These are phyloP conservation scores for Cinara cedri DNA, from an alignment of 2,888 invertebrate genomes.

Conservation along the genomic window DNA sequence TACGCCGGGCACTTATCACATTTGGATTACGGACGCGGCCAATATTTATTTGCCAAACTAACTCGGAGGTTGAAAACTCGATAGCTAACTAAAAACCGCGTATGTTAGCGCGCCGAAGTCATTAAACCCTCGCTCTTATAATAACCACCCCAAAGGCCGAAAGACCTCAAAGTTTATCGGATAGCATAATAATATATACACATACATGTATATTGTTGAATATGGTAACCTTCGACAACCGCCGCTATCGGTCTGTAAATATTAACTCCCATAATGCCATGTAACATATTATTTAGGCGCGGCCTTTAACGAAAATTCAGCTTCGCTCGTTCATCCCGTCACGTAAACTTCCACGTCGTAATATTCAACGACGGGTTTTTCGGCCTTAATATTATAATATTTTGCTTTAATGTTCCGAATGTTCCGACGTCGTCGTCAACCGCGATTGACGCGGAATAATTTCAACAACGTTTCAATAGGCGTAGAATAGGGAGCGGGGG, in stretches of 20 bases:
- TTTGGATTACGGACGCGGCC: neutral
- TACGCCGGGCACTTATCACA: neutral
- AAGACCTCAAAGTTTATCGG: conserved; percentile 29
- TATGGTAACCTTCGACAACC: neutral
- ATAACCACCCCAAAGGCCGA: neutral
- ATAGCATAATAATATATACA: neutral
- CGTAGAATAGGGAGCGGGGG: no score
- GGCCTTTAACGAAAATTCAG: conserved; percentile 7
- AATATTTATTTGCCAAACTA: conserved; percentile 1
- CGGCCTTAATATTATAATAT: no score
- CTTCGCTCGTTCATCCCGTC: neutral
- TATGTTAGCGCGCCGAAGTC: neutral
- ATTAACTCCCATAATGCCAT: conserved; percentile 1
- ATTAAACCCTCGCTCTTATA: conserved; percentile 27
- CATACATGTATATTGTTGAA: no score
- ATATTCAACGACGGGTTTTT: no score
- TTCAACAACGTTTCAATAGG: no score
- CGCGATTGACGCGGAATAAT: no score
- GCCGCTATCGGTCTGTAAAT: neutral
- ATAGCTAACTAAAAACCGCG: conserved; percentile 18
- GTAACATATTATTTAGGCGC: neutral
- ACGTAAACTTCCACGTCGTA: neutral
- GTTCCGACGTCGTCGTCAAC: no score
- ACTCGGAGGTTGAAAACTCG: conserved; percentile 17
- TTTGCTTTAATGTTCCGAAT: no score